These are phyloP conservation scores for Holcopasites calliopsidis DNA, from an alignment of 1,140 invertebrate genomes.

Conservation along the genomic window DNA sequence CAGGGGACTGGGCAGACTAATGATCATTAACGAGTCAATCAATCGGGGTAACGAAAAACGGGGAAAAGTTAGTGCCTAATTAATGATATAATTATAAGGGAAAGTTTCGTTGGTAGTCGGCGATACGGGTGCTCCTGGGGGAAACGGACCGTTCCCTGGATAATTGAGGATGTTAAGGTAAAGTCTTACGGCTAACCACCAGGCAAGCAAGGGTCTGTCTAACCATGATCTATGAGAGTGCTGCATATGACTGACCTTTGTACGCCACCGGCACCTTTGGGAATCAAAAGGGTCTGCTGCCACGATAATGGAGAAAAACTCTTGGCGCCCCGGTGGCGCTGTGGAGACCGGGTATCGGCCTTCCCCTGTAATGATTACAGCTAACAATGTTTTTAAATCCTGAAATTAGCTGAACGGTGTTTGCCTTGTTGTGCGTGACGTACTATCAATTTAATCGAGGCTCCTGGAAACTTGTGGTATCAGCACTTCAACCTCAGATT, in stretches of 20 bases:
- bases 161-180: constrained; percentile 71
- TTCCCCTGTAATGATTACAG: constrained; percentile 50
- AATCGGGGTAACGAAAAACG: constrained; percentile 53
- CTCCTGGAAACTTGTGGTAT: too few species aligned
- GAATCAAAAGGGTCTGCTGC: constrained; percentile 63
- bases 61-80: constrained; percentile 57
- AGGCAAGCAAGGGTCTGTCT: constrained; percentile 55
- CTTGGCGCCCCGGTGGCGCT: not conserved
- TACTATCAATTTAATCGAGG: too few species aligned
- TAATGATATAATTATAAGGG: constrained; percentile 75
- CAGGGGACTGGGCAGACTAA: not conserved
- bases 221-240: constrained; percentile 73
- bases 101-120: constrained; percentile 66
- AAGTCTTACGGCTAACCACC: constrained; percentile 65
- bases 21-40: constrained; percentile 19
- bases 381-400: constrained; percentile 47
- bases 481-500: too few species aligned
- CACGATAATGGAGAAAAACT: constrained; percentile 69
- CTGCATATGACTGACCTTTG: constrained; percentile 74
- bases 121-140: constrained; percentile 49
- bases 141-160: constrained; percentile 56
- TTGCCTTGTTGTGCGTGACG: too few species aligned
- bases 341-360: constrained; percentile 46
- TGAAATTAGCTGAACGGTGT: too few species aligned
- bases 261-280: constrained; percentile 53